Percentiles rank a stretch among this genome's conserved stretches.
phyloP scores from a whole-genome alignment of 2,888 invertebrate genomes.

The Tinea pellionella region DNA sequence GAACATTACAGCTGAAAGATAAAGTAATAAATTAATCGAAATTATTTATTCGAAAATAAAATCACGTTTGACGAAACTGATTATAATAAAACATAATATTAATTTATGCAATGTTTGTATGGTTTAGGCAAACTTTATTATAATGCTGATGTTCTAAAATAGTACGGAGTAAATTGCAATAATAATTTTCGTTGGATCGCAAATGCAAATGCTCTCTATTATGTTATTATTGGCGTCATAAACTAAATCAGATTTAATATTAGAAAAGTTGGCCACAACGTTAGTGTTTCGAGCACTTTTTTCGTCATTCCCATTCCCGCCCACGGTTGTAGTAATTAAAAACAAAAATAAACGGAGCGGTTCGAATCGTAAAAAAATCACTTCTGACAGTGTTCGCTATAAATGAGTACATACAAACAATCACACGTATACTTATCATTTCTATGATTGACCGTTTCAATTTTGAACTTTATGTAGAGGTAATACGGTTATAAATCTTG shows the following conservation, averaged over 20 bases:
- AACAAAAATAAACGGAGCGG: conserved; percentile 69
- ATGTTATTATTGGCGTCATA: conserved; percentile 13
- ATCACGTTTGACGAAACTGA: not conserved
- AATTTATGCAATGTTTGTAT: not conserved
- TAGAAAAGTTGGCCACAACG: conserved; percentile 12
- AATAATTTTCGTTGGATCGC: not conserved
- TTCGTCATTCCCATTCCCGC: conserved; percentile 56
- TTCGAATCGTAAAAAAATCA: conserved; percentile 66
- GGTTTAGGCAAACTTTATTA: not conserved
- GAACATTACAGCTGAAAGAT: no score
- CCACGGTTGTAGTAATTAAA: conserved; percentile 67
- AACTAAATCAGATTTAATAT: conserved; percentile 14
- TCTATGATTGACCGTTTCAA: not conserved
- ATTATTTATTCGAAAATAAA: no score
- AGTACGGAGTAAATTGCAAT: not conserved
- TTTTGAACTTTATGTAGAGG: not conserved
- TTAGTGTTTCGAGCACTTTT: conserved; percentile 29
- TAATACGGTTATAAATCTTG: not conserved
- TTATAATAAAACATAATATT: not conserved
- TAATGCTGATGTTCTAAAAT: not conserved
- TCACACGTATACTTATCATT: not conserved
- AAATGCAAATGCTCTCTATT: conserved; percentile 1
- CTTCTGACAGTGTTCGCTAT: conserved; percentile 50
- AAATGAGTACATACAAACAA: conserved; percentile 48
- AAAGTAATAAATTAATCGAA: no score